Base-by-base conservation (phyloP, 1,140 invertebrate species). In the Drosophila baimaii region DNA sequence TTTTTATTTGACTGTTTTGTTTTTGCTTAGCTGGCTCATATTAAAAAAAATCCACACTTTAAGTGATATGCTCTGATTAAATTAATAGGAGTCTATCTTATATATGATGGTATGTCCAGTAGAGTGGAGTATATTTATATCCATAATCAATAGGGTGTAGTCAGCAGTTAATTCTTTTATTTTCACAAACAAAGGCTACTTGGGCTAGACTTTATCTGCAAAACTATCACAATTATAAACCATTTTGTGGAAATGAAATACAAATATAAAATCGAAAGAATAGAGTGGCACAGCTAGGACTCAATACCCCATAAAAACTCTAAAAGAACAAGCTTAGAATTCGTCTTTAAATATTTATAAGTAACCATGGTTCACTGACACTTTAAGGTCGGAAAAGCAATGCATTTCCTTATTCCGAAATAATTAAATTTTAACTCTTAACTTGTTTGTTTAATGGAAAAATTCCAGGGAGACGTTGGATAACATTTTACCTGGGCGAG, bases 31-130 rank as follows among this genome's bases (percentile, higher is more conserved):
- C n/a, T 31, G 43, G 43, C 51, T 46, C 56, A 27, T 37, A 56
- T 57, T 77, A 46, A 52, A 65, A 52, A 65, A 59, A 77, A 56
- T 47, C 44, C 52, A 54, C 44, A 57, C 51, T 58, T 73, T 66
- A 62, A 75, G 27, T 65, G 43, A 27, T 35, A 47, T 25, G 7
- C 17, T 19, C 6, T 6, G 6, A 21, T 44, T 9, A 9, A n/a
- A 5, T 25, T 23, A 7, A 27, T 27, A 7, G 27, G 8, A 27
- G 3, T 47, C n/a, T n/a, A n/a, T n/a, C n/a, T n/a, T n/a, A 1
- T 46, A 9, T 25, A 8, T 25, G 0, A 25, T 4, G 1, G 7
- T 4, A 9, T 25, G 7, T 9, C 1, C 7, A 25, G 23, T 13
- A 0, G 15, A 52, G 27, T 0, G 17, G 7, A 12, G 6, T 7